Conservation (phyloP, 1,140 invertebrate species). For the Brachionus rotundiformis region DNA sequence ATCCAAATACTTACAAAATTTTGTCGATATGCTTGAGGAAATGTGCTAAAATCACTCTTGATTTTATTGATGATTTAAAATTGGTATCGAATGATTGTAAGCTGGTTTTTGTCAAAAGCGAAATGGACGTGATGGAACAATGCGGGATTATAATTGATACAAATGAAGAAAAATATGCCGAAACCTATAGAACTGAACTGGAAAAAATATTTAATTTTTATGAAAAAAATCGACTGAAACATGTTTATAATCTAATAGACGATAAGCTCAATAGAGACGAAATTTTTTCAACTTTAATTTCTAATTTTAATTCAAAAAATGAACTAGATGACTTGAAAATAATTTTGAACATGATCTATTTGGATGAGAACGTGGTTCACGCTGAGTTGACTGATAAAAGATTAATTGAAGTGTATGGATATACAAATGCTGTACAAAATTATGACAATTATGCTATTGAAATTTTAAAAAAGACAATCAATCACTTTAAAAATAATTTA, state of each 20-base stretch:
- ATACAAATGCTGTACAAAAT: conserved; percentile 42
- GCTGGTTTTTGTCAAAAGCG: background rate
- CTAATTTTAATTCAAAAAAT: conserved; percentile 35
- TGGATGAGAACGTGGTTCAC: conserved; percentile 2
- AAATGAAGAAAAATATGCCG: background rate
- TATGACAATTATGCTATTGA: conserved; percentile 18
- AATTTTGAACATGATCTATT: conserved; percentile 31
- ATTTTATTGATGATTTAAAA: conserved; percentile 42
- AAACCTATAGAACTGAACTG: conserved; percentile 11
- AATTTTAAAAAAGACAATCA: conserved; percentile 14
- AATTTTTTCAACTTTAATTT: background rate
- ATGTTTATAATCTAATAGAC: conserved; percentile 27
- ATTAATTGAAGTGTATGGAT: conserved; percentile 30
- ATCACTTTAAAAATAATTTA: conserved; percentile 20
- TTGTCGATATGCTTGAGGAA: conserved; percentile 7
- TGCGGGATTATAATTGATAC: background rate
- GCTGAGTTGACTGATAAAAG: conserved; percentile 13
- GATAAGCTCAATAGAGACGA: background rate
- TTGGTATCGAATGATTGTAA: background rate
- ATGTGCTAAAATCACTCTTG: background rate
- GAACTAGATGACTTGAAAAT: conserved; percentile 23
- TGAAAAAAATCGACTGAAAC: conserved; percentile 37
- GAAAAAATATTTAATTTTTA: conserved; percentile 26
- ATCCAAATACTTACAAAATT: background rate
- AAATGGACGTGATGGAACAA: background rate